Percentiles rank a stretch among this genome's conserved stretches.
Evolutionary conservation across 1,140 invertebrate species (phyloP).

Genomic region (Aphelinus certus): DNA sequence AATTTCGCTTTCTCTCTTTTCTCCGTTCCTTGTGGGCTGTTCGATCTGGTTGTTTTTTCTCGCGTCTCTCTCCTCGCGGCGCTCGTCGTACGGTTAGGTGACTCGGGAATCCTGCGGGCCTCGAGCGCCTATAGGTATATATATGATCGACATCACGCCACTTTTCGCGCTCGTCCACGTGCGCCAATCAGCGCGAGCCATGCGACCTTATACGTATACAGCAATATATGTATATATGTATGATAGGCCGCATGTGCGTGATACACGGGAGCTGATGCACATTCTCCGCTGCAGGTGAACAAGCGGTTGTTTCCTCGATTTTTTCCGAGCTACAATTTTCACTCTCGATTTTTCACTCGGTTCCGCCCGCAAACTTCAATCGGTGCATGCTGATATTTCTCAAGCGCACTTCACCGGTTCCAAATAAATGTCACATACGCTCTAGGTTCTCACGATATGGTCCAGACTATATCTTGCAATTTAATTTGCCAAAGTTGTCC

Average conservation of each 20-base stretch:
- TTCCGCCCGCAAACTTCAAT: no score
- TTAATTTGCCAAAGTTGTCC: no score
- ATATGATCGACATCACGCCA: slow-evolving; percentile 29
- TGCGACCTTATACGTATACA: neutral
- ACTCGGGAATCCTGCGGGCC: neutral
- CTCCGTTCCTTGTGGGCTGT: no score
- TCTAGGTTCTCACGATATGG: no score
- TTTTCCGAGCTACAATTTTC: neutral
- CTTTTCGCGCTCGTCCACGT: slow-evolving; percentile 23
- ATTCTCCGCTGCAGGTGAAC: neutral
- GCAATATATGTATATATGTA: no score
- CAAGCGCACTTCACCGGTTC: no score
- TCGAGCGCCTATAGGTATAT: slow-evolving; percentile 1
- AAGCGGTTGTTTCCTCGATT: no score
- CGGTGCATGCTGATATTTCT: no score
- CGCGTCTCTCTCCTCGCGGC: neutral
- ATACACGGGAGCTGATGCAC: no score
- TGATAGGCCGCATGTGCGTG: neutral
- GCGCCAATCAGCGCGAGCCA: slow-evolving; percentile 24
- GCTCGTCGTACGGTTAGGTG: neutral
- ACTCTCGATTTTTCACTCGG: no score
- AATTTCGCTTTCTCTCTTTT: neutral
- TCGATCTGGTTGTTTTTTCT: neutral
- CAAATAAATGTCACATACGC: no score
- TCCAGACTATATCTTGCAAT: no score